Evolutionary conservation across 2,113 vertebrate species (phyloP), one percentile per base, ranked within the genome.

Genomic region (rat (Rattus norvegicus)): DNA sequence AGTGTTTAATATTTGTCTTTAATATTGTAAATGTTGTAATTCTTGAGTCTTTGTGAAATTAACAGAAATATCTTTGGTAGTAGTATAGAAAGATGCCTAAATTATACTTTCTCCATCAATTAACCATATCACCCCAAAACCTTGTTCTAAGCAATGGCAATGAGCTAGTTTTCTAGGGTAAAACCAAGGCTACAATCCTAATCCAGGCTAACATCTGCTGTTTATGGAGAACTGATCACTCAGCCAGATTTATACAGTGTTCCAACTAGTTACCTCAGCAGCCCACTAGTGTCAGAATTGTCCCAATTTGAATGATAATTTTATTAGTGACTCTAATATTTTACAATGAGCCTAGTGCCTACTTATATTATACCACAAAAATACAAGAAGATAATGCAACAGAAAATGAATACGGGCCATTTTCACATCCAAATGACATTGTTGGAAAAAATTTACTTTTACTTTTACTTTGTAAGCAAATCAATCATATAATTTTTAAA

Each of bases 121-220:
- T 91, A 77, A 91, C 72, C 28, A 30, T 36, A 86, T 22, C 33
- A 77, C 4, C 47, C 81, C 39, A 80, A 94, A 86, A 28, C 24
- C 17, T 75, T 28, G 52, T 86, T 81, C 76, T 92, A 85, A 89
- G 2, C 77, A 93, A 26, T 90, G 86, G 70, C 80, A 79, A 91
- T 49, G 26, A 72, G 17, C 5, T 54, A 19, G 2, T 79, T 72
- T 90, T 20, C 2, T 11, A 69, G 73, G 47, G n/a, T 94, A 36
- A 95, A 84, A 28, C 43, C 22, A 83, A 61, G 43, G 20, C 59
- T 43, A 52, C 22, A 81, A 59, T 81, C 17, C 63, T 56, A 70
- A 83, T 65, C 7, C 22, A 75, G 19, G 24, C 43, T 30, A 65
- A 36, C 39, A 17, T 52, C 24, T 76, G n/a, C 8, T 8, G 5